Base-by-base conservation (phyloP, 2,888 invertebrate species). In the Phytoseiulus persimilis region DNA sequence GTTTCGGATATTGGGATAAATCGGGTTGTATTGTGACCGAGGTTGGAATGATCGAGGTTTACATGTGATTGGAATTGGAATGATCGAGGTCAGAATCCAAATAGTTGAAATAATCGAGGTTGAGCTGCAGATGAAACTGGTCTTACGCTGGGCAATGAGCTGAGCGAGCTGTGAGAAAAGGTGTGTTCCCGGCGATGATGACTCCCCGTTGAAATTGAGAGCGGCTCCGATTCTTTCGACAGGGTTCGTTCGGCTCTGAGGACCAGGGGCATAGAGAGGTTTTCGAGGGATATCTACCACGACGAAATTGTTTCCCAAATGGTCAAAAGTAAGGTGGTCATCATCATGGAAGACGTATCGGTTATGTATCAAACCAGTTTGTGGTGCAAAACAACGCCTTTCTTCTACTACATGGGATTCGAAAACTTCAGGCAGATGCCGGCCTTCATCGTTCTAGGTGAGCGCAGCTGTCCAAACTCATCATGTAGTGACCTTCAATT, bases 301-400 rank as follows among this genome's bases (percentile, higher is more conserved):
- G 83, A 83, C 31, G 83, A 83, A n/a, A 83, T 83, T 31, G 83
- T 83, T n/a, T 83, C 31, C 6, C 5, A 83, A 83, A 83, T 83
- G 83, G 31, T n/a, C 83, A 83, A 83, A 83, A 83, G 83, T 31
- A n/a, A 31, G 31, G 3, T 83, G 5, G 83, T 83, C n/a, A 83
- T 83, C 14, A 83, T 83, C n/a, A 83, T 83, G 83, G 83, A 83
- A 11, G 83, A 83, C 83, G 83, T 83, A 5, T 83, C 83, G n/a
- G 83, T n/a, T 3, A n/a, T 83, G 31, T 83, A 31, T 83, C 83
- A 31, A 31, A 31, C 31, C 31, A 83, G 83, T 31, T 31, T 83
- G 31, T 83, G 83, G 83, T 83, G 83, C 31, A 31, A n/a, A n/a
- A 83, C 83, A 3, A 83, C 83, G 3, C 83, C 83, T 31, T 31